phyloP scores from a whole-genome alignment of 2,113 vertebrate species.

The Nibea albiflora region DNA sequence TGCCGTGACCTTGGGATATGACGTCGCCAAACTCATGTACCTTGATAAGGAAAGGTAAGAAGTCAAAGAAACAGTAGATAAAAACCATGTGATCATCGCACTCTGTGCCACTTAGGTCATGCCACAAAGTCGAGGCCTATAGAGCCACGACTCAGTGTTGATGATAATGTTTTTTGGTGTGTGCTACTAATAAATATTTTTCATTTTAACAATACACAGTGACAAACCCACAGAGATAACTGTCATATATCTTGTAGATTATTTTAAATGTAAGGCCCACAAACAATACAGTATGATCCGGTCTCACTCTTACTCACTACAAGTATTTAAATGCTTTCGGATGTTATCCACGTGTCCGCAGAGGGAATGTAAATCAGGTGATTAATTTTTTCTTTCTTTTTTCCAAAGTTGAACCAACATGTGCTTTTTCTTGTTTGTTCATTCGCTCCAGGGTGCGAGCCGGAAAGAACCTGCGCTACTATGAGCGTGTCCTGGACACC shows the following conservation, averaged over 20 bases:
- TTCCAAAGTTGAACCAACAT: not conserved
- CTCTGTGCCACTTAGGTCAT: not conserved
- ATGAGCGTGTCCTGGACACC: constrained; percentile 80
- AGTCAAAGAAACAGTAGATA: not conserved
- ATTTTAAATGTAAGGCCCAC: not conserved
- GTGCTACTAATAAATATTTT: not conserved
- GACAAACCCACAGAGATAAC: not conserved
- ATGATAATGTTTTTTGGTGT: not conserved
- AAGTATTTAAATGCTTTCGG: not conserved
- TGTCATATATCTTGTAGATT: not conserved
- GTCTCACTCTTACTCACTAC: not conserved
- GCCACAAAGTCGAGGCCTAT: not conserved
- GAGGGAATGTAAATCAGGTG: not conserved
- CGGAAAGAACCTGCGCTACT: constrained; percentile 91
- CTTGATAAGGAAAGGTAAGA: constrained; percentile 89
- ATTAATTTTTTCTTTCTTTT: not conserved
- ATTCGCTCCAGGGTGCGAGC: constrained; percentile 84
- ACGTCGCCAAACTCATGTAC: constrained; percentile 88
- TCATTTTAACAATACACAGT: not conserved
- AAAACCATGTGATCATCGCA: not conserved
- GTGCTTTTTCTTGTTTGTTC: not conserved
- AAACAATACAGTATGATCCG: not conserved
- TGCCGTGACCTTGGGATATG: constrained; percentile 88
- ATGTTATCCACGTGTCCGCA: not conserved
- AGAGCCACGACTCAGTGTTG: not conserved